Evolutionary conservation across 2,888 invertebrate species (phyloP), one percentile per base, ranked within the genome.

Genomic region (Brenthis daphne): DNA sequence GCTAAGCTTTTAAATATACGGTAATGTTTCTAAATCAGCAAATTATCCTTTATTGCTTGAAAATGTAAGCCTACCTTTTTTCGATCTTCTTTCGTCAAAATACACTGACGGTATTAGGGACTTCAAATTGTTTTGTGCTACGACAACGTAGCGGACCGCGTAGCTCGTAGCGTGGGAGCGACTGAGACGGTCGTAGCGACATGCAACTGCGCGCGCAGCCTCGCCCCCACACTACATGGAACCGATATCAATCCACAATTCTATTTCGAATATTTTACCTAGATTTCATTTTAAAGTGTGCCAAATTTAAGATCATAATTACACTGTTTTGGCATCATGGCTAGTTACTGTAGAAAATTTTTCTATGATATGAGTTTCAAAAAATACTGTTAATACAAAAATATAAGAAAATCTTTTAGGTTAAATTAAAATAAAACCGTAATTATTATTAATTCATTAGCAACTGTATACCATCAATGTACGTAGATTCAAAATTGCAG

Each of bases 191-290:
- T 81, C 84, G 87, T 86, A 88, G 85, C 77, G 76, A 73, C 81
- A 84, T 85, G 82, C 80, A 77, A 75, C 55, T 90, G 92, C 92
- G 92, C 89, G 90, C 92, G 90, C 91, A 90, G 85, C 89, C 87
- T 86, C 89, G 85, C 89, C 91, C 89, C 88, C 85, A 76, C 85
- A 85, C 86, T 70, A 86, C 84, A 81, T 85, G 85, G 85, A 88
- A 85, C 89, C 89, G 80, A 91, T 91, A 91, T 87, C 88, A 89
- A 90, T 90, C 87, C 87, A 84, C 83, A 82, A 81, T 82, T 80
- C 82, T 84, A 86, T 85, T 88, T 82, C 79, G 83, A 87, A 83
- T 85, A 79, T 85, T 85, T 86, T 83, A 80, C 77, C 77, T 82
- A 83, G 80, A 84, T 82, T 84, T 80, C 77, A 83, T 81, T 83